These are phyloP conservation scores for Dryadula phaetusa DNA, from an alignment of 2,888 invertebrate species.

Conservation along the genomic window DNA sequence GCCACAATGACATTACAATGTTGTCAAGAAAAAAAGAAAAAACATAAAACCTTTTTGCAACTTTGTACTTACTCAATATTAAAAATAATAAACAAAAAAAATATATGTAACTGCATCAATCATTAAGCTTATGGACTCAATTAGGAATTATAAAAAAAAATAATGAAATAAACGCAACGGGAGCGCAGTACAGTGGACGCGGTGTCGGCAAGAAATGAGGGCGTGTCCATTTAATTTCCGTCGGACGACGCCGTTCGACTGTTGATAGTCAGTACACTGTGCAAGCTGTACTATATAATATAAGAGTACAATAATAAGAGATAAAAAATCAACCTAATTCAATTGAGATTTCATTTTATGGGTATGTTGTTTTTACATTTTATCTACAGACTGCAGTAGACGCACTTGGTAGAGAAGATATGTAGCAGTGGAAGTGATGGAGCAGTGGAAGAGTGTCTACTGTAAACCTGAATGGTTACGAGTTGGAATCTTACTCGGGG, in stretches of 20 bases:
- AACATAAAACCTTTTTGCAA: not conserved
- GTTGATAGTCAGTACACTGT: conserved; percentile 44
- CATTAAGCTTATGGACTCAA: conserved; percentile 30
- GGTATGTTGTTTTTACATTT: not conserved
- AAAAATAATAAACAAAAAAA: not conserved
- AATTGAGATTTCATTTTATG: conserved; percentile 8
- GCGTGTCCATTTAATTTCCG: conserved; percentile 69
- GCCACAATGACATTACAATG: too few species aligned
- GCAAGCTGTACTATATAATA: conserved; percentile 36
- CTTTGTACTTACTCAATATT: not conserved
- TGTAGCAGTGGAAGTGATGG: too few species aligned
- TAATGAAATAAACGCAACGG: conserved; percentile 42
- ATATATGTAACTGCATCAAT: not conserved
- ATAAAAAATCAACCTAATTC: conserved; percentile 22
- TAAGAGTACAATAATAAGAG: conserved; percentile 14
- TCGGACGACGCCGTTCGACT: conserved; percentile 50
- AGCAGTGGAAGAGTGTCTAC: too few species aligned
- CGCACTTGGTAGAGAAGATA: too few species aligned
- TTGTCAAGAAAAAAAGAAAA: not conserved
- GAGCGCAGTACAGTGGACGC: conserved; percentile 45
- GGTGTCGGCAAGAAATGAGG: conserved; percentile 53
- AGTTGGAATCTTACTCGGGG: too few species aligned
- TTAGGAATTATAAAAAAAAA: conserved; percentile 32
- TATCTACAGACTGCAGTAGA: too few species aligned
- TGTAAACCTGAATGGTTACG: too few species aligned